Evolutionary conservation across 2,888 invertebrate genomes (phyloP), one percentile per base, ranked within the genome.

Genomic region (Chrysina gloriosa): DNA sequence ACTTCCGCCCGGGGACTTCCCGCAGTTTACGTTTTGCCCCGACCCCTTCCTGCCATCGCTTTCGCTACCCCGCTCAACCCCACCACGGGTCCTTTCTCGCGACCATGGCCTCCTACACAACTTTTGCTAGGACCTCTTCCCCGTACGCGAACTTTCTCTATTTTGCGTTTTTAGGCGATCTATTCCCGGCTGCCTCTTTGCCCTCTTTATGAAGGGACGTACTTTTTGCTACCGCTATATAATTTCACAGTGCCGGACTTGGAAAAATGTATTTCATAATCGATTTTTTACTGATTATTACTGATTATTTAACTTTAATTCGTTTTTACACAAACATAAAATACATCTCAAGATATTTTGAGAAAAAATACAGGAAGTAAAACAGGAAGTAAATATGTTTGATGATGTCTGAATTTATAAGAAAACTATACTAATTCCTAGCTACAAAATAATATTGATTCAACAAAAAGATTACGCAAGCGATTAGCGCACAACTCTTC

Each of bases 1-100:
- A 78, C 78, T 79, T 79, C 78, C 78, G 78, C 79, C 77, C 78
- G 76, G 79, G 79, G 79, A 81, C 80, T 80, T 79, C 80, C 81
- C 80, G 79, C 80, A 80, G 79, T 80, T 80, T 81, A 79, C 80
- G 79, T 79, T 69, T 80, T 77, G 77, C 77, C 78, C 77, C 71
- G 69, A 74, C 81, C 83, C 82, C 82, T 82, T 80, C 80, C 80
- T 79, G 78, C 79, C 78, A 77, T 73, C 34, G 48, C 29, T 39
- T 45, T 45, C 47, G 31, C 48, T 31, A 34, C 67, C 56, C 66
- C 54, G 48, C 63, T 50, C 34, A 23, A 23, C 58, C 58, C 58
- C 58, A 21, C 39, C 39, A 14, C 58, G 36, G 34, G 39, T 58
- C 23, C 39, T 58, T 58, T 39, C 58, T 58, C 68, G 27, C 67